A percentile compares a stretch with the other conserved stretches of the same genome.
phyloP scores from a whole-genome alignment of 2,113 vertebrate genomes.

The Conger conger region DNA sequence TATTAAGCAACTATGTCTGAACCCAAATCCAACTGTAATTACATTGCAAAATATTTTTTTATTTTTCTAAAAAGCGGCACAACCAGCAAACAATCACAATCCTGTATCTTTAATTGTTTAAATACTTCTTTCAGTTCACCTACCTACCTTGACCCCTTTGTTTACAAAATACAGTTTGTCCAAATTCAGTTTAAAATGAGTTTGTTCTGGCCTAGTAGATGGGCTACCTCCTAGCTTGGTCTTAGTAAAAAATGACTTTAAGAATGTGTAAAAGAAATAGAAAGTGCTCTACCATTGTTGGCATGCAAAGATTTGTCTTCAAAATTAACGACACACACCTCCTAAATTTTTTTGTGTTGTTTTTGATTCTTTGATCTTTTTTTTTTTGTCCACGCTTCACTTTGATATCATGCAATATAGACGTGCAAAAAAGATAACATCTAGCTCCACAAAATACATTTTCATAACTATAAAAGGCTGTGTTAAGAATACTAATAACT shows the following conservation, averaged over 20 bases:
- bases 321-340: slow-evolving; percentile 66
- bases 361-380: slow-evolving; percentile 56
- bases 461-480: slow-evolving; percentile 78
- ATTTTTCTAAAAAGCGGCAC: slow-evolving; percentile 45
- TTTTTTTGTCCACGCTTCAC: slow-evolving; percentile 67
- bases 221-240: slow-evolving; percentile 41
- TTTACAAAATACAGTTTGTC: slow-evolving; percentile 39
- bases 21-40: slow-evolving; percentile 23
- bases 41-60: slow-evolving; percentile 7
- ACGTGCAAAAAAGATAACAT: slow-evolving; percentile 83
- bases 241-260: slow-evolving; percentile 48
- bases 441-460: slow-evolving; percentile 81
- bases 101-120: slow-evolving; percentile 57
- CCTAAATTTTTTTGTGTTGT: slow-evolving; percentile 57
- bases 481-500: slow-evolving; percentile 73
- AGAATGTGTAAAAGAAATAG: slow-evolving; percentile 61
- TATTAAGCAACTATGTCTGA: slow-evolving; percentile 42
- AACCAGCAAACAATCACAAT: slow-evolving; percentile 54
- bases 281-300: slow-evolving; percentile 65
- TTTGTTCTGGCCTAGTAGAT: slow-evolving; percentile 40
- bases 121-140: slow-evolving; percentile 40
- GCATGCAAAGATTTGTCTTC: slow-evolving; percentile 72
- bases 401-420: slow-evolving; percentile 80
- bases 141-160: slow-evolving; percentile 34
- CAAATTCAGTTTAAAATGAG: slow-evolving; percentile 38